Evolutionary conservation across 1,140 invertebrate genomes (phyloP).

Genomic region (Pogonomyrmex barbatus): DNA sequence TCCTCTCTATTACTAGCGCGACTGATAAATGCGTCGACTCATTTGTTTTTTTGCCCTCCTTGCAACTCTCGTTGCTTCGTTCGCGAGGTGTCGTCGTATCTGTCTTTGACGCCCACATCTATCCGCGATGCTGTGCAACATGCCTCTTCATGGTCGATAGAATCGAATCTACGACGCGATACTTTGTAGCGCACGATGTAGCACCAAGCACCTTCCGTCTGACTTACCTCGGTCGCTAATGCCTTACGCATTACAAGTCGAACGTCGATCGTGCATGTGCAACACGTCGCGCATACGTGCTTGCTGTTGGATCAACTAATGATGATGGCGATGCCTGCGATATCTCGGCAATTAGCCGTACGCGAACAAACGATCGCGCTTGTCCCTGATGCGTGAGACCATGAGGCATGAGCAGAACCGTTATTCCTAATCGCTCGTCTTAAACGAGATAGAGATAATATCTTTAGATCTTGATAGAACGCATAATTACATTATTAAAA

Average conservation of each 20-base stretch:
- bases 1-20: conserved; percentile 11
- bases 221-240: conserved; percentile 23
- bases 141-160: conserved; percentile 41
- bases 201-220: too few relatives aligned
- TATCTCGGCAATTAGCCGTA: conserved; percentile 37
- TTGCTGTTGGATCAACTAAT: conserved; percentile 5
- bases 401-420: conserved; percentile 45
- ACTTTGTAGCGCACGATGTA: conserved; percentile 21
- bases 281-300: conserved; percentile 13
- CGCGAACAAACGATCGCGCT: conserved; percentile 17
- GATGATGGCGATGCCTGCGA: conserved; percentile 11
- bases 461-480: neutral
- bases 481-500: neutral
- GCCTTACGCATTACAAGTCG: conserved; percentile 6
- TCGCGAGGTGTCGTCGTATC: neutral
- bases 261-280: conserved; percentile 23
- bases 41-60: conserved; percentile 22
- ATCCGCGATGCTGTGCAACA: neutral
- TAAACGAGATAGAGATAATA: neutral
- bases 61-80: neutral
- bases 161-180: conserved; percentile 36
- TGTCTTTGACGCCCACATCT: conserved; percentile 28
- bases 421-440: conserved; percentile 53
- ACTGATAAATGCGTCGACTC: conserved; percentile 37
- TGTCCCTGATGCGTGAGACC: conserved; percentile 1